Conservation (phyloP, 1,140 invertebrate genomes). For the Ectropis grisescens region DNA sequence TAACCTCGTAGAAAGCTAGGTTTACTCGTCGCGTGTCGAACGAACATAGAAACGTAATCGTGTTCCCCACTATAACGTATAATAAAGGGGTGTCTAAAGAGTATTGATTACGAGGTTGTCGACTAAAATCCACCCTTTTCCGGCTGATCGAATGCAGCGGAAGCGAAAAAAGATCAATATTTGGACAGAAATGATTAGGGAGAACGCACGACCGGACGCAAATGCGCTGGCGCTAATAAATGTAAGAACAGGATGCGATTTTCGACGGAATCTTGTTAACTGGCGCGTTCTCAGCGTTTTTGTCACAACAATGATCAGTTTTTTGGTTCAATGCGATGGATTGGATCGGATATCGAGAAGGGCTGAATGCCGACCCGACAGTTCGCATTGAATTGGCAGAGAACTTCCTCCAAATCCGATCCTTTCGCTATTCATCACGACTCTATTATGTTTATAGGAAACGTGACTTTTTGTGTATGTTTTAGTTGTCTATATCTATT, state of each 20-base stretch:
- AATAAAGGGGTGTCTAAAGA: neutral
- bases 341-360: conserved; percentile 51
- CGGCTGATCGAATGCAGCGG: conserved; percentile 32
- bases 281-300: conserved; percentile 38
- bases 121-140: conserved; percentile 41
- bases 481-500: too few species aligned
- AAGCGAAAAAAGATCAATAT: conserved; percentile 63
- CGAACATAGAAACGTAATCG: too few species aligned
- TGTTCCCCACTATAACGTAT: too few species aligned
- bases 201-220: conserved; percentile 39
- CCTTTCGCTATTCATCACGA: conserved; percentile 21
- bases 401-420: conserved; percentile 36
- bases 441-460: too few species aligned
- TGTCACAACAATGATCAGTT: conserved; percentile 41
- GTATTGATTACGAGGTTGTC: conserved; percentile 45
- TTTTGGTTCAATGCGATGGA: conserved; percentile 30
- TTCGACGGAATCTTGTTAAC: conserved; percentile 52
- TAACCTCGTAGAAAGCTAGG: too few species aligned
- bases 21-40: too few species aligned
- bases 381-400: conserved; percentile 37
- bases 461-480: too few species aligned
- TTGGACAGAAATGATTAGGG: conserved; percentile 60
- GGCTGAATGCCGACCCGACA: conserved; percentile 17
- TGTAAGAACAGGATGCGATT: conserved; percentile 58
- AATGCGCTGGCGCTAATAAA: conserved; percentile 54